Evolutionary conservation across 1,140 invertebrate species (phyloP).

Genomic region (Bombus picipes): DNA sequence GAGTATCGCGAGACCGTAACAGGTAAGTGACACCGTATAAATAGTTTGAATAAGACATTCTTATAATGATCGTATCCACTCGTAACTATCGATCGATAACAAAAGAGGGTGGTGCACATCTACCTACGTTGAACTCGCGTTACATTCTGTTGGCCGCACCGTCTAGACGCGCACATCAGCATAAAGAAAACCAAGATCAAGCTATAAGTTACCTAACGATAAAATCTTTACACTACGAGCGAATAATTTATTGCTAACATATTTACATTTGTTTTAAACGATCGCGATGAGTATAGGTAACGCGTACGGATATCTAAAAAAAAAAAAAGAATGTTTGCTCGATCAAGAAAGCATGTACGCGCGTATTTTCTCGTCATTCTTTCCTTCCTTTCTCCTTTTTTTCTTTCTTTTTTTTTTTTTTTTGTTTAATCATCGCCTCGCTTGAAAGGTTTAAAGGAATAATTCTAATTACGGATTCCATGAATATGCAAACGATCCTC

Average conservation of each 20-base stretch:
- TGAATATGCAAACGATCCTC: conserved; percentile 33
- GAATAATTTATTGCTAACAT: conserved; percentile 26
- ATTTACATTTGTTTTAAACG: conserved; percentile 47
- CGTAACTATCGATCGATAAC: conserved; percentile 48
- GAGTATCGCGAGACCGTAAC: neutral
- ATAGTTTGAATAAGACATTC: conserved; percentile 41
- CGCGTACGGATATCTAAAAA: neutral
- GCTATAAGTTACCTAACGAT: conserved; percentile 50
- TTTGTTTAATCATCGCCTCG: neutral
- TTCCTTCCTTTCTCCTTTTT: neutral
- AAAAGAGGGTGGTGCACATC: conserved; percentile 35
- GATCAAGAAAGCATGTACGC: neutral
- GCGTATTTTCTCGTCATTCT: neutral
- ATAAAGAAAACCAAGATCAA: conserved; percentile 19
- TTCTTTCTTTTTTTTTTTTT: neutral
- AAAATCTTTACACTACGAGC: conserved; percentile 50
- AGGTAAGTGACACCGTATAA: conserved; percentile 13
- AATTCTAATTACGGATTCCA: conserved; percentile 26
- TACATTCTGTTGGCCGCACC: conserved; percentile 16
- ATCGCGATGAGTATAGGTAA: neutral
- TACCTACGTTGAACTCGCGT: conserved; percentile 36
- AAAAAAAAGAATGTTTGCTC: neutral
- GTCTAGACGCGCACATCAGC: conserved; percentile 43
- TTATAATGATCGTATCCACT: conserved; percentile 35
- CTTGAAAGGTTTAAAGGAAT: neutral